Conservation (phyloP, 2,797 vertebrate genomes). For the Loriculus beryllinus region DNA sequence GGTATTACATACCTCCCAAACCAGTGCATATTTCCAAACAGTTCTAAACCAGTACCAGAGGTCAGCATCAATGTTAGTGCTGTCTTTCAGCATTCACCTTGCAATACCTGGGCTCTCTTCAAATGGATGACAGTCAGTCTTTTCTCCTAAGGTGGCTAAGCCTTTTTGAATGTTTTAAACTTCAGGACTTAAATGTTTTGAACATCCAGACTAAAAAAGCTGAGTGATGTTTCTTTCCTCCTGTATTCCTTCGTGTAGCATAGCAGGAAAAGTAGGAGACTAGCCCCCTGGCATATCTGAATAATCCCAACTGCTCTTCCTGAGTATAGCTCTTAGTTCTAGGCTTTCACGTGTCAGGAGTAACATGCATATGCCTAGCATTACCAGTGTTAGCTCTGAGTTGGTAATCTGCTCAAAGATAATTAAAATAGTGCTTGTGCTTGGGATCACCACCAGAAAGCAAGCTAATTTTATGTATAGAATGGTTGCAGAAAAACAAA, state of each 20-base stretch:
- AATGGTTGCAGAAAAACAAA: neutral
- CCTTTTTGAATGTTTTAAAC: neutral
- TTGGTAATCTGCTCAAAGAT: neutral
- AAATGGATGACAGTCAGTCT: neutral
- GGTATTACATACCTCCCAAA: neutral
- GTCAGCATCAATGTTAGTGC: neutral
- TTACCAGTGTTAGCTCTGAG: neutral
- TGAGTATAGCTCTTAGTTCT: neutral
- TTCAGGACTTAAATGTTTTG: neutral
- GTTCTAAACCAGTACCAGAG: neutral
- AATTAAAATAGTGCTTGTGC: neutral
- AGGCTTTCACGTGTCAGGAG: neutral
- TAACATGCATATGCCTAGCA: accelerated
- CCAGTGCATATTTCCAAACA: neutral
- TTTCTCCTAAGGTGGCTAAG: neutral
- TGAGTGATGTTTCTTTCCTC: neutral
- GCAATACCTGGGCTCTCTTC: neutral
- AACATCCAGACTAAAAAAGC: neutral
- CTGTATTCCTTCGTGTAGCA: neutral
- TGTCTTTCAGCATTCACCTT: neutral
- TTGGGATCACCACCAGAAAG: neutral
- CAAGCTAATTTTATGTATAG: neutral
- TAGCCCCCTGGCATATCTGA: neutral
- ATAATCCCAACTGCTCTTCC: neutral
- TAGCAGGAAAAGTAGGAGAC: neutral